phyloP scores from a whole-genome alignment of 2,888 invertebrate species.

The Hypsopygia costalis region DNA sequence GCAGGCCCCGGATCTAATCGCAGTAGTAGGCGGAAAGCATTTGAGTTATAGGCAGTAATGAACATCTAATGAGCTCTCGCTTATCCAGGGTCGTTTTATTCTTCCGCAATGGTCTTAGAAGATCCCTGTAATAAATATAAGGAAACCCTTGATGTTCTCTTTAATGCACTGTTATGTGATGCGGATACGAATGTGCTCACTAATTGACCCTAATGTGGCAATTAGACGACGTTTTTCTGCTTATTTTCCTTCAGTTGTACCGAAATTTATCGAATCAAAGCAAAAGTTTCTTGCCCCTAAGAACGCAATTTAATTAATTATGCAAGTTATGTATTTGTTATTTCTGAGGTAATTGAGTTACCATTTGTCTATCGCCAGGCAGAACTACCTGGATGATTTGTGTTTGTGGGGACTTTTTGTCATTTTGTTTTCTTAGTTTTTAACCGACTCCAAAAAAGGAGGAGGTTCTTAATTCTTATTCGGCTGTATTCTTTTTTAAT shows the following conservation, averaged over 20 bases:
- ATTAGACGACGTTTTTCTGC: constrained; percentile 14
- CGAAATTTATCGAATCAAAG: constrained; percentile 3
- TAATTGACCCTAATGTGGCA: constrained; percentile 15
- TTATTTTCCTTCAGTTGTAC: constrained; percentile 15
- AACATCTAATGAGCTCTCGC: constrained; percentile 1
- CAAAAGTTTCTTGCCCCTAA: background rate
- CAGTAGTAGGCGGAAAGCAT: constrained; percentile 5
- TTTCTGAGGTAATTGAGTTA: background rate
- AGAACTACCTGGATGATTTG: too few relatives aligned
- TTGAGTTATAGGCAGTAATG: constrained; percentile 25
- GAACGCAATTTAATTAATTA: background rate
- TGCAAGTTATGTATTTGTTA: background rate
- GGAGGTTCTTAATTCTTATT: too few relatives aligned
- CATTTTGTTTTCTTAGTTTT: too few relatives aligned
- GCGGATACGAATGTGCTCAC: constrained; percentile 8
- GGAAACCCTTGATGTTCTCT: constrained; percentile 13
- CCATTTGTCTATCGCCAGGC: too few relatives aligned
- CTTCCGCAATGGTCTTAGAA: constrained; percentile 22
- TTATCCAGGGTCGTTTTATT: constrained; percentile 27
- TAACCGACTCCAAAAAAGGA: too few relatives aligned
- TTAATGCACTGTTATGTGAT: constrained; percentile 13
- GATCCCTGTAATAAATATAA: constrained; percentile 29
- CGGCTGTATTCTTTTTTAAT: too few relatives aligned
- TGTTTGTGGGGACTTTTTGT: too few relatives aligned
- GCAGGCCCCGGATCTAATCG: constrained; percentile 9